A percentile compares a stretch with the other conserved stretches of the same genome.
Conservation (phyloP, 2,797 vertebrate species). For the Austrolebias charrua region DNA sequence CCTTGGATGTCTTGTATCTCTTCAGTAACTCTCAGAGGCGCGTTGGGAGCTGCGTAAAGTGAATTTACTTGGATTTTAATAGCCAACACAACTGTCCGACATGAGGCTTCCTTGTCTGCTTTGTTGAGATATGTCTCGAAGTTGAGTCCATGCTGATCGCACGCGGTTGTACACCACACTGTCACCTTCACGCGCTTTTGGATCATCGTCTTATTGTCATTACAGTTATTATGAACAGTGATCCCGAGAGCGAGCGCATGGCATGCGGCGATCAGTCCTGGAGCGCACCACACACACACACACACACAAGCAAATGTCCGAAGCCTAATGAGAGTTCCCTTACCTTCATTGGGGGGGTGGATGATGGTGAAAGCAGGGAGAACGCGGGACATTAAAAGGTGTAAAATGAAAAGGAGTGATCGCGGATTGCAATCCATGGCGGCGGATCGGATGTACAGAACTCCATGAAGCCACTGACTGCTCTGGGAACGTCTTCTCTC, state of each 20-base stretch:
- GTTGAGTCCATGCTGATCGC: constrained; percentile 24
- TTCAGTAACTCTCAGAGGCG: constrained; percentile 21
- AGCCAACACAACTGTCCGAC: constrained; percentile 13
- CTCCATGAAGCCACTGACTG: constrained; percentile 90
- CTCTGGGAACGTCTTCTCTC: constrained; percentile 80
- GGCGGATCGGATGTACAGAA: constrained; percentile 90
- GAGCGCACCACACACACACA: constrained; percentile 28
- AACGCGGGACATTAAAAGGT: constrained; percentile 71
- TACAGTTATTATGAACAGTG: constrained; percentile 30
- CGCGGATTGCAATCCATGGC: constrained; percentile 91
- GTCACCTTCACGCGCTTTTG: constrained; percentile 24
- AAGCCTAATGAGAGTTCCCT: constrained; percentile 60
- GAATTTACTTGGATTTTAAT: constrained; percentile 23
- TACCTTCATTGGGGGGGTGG: constrained; percentile 93
- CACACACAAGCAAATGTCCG: constrained; percentile 33
- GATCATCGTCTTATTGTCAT: constrained; percentile 18
- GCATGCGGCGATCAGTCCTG: constrained; percentile 11
- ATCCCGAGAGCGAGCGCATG: constrained; percentile 34
- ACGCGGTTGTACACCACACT: neutral
- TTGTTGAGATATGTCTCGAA: constrained; percentile 19
- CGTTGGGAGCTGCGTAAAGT: constrained; percentile 20
- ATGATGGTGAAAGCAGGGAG: constrained; percentile 72
- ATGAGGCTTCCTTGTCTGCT: constrained; percentile 15
- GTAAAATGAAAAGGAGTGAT: constrained; percentile 76
- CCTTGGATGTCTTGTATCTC: constrained; percentile 23